Evolutionary conservation across 2,113 vertebrate genomes (phyloP).

Genomic region (Percina caprodes): DNA sequence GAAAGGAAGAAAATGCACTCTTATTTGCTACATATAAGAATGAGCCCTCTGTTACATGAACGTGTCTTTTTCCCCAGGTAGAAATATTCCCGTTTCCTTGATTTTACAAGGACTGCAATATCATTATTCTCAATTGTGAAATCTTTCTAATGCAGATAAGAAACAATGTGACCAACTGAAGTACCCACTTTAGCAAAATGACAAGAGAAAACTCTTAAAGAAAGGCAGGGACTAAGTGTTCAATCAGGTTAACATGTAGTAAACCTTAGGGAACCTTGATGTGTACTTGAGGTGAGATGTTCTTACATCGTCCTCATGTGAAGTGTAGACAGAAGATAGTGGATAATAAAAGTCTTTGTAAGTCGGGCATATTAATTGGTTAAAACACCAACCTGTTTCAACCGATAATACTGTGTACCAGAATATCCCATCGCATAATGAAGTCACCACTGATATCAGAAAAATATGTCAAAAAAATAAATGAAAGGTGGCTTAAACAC

Average conservation of each 20-base stretch:
- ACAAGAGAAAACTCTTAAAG: constrained; percentile 16
- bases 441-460: background rate
- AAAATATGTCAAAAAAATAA: background rate
- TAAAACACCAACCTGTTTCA: background rate
- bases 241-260: constrained; percentile 19
- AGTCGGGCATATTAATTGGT: background rate
- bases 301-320: background rate
- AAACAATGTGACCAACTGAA: constrained; percentile 15
- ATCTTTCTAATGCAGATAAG: background rate
- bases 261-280: background rate
- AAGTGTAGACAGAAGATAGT: background rate
- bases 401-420: background rate
- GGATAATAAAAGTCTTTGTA: background rate
- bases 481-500: background rate
- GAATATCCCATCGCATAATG: background rate
- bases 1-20: constrained; percentile 46
- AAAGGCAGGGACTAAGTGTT: constrained; percentile 19
- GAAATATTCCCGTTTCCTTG: constrained; percentile 23
- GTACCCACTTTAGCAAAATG: constrained; percentile 22
- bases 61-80: constrained; percentile 11
- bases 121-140: constrained; percentile 22
- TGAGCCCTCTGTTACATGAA: constrained; percentile 11
- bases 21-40: constrained; percentile 28
- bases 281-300: background rate
- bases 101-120: constrained; percentile 39